Evolutionary conservation across 1,140 invertebrate genomes (phyloP).

Genomic region (Rhizoglyphus robini): DNA sequence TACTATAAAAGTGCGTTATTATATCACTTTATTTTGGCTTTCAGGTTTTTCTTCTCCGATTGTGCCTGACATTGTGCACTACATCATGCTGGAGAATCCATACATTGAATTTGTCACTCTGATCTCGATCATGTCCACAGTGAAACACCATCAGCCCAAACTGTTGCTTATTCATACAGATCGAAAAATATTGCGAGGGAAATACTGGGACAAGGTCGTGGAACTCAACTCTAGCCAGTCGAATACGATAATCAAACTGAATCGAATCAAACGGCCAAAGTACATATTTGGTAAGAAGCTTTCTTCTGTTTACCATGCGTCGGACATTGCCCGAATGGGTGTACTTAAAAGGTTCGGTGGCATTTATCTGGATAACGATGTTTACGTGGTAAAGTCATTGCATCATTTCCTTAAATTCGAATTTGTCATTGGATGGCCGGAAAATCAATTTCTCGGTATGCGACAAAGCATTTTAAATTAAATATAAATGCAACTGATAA

Average conservation of each 20-base stretch:
- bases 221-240: conserved; percentile 21
- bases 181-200: conserved; percentile 25
- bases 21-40: neutral
- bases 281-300: conserved; percentile 28
- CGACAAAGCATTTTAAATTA: neutral
- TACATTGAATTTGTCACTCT: conserved; percentile 30
- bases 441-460: conserved; percentile 25
- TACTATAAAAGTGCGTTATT: neutral
- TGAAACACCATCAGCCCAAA: conserved; percentile 28
- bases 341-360: conserved; percentile 33
- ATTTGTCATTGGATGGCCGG: conserved; percentile 34
- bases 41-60: conserved; percentile 25
- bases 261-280: conserved; percentile 24
- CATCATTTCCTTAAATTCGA: conserved; percentile 33
- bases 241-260: conserved; percentile 19
- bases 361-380: conserved; percentile 36
- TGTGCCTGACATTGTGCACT: conserved; percentile 30
- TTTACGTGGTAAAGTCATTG: conserved; percentile 32
- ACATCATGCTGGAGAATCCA: conserved; percentile 26
- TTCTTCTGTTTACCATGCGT: conserved; percentile 31
- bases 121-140: conserved; percentile 27
- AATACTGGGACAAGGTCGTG: conserved; percentile 27
- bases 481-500: neutral
- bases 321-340: conserved; percentile 33
- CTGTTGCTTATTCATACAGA: conserved; percentile 29